Conservation (phyloP, 2,888 invertebrate species). For the Platycnemis pennipes region DNA sequence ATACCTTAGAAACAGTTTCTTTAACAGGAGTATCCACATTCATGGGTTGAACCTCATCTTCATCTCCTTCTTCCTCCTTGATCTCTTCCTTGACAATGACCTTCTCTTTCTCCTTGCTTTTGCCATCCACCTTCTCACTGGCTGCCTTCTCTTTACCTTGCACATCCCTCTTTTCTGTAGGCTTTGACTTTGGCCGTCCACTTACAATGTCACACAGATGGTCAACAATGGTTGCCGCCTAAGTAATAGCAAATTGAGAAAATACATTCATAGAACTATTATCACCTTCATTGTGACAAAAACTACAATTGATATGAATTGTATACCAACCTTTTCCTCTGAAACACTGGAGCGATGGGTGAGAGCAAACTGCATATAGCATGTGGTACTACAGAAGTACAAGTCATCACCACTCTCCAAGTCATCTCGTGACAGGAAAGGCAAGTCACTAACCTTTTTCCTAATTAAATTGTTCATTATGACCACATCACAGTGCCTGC, state of each 20-base stretch:
- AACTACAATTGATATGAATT: too few relatives aligned
- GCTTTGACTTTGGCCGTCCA: slow-evolving; percentile 70
- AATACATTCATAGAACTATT: background rate
- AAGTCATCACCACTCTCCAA: slow-evolving; percentile 85
- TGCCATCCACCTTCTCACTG: slow-evolving; percentile 21
- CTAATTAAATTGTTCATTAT: slow-evolving; percentile 90
- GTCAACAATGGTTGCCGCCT: slow-evolving; percentile 82
- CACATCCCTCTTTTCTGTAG: slow-evolving; percentile 57
- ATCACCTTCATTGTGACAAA: background rate
- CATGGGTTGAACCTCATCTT: slow-evolving; percentile 53
- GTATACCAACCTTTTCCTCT: slow-evolving; percentile 81
- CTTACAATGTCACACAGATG: slow-evolving; percentile 73
- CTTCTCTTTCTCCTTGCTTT: slow-evolving; percentile 64
- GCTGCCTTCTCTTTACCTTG: slow-evolving; percentile 18
- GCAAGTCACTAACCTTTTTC: slow-evolving; percentile 90
- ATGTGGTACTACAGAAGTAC: slow-evolving; percentile 93
- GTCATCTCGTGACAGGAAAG: slow-evolving; percentile 85
- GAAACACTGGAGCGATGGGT: slow-evolving; percentile 82
- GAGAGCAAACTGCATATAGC: slow-evolving; percentile 92
- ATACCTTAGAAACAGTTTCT: slow-evolving; percentile 77
- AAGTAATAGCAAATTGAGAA: slow-evolving; percentile 71
- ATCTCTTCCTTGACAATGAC: slow-evolving; percentile 58
- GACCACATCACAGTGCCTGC: slow-evolving; percentile 96
- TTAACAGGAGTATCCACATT: slow-evolving; percentile 77
- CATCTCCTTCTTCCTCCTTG: slow-evolving; percentile 69